Evolutionary conservation across 2,113 vertebrate species (phyloP).

Genomic region (Malurus elegans): DNA sequence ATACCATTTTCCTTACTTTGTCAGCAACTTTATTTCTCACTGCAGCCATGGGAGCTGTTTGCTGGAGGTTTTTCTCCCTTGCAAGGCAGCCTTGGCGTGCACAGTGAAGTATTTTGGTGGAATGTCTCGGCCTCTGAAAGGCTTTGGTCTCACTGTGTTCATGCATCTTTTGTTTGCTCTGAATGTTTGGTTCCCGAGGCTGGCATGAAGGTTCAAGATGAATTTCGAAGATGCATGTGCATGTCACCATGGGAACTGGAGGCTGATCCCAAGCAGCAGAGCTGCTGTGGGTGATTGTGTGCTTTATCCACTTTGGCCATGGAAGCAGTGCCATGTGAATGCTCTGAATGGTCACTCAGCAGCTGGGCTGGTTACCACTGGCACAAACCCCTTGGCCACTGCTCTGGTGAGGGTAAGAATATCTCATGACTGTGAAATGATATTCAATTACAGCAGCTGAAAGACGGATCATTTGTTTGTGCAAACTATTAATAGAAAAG

Average conservation of each 20-base stretch:
- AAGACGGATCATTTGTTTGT: neutral
- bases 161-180: conserved; percentile 8
- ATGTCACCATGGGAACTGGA: neutral
- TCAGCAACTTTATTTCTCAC: neutral
- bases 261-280: neutral
- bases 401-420: neutral
- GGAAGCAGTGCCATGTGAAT: neutral
- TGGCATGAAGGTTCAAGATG: neutral
- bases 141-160: neutral
- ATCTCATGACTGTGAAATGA: neutral
- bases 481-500: neutral
- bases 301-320: neutral
- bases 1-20: neutral
- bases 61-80: neutral
- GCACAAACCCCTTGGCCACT: neutral
- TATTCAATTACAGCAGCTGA: neutral
- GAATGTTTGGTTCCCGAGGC: conserved; percentile 1
- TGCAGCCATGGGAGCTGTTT: neutral
- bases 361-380: neutral
- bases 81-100: neutral
- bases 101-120: neutral
- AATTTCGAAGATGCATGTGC: neutral
- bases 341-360: neutral
- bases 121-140: neutral
- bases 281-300: neutral